Percentiles rank a stretch among this genome's conserved stretches.
Conservation (phyloP, 2,113 vertebrate species). For the Podarcis cretensis region DNA sequence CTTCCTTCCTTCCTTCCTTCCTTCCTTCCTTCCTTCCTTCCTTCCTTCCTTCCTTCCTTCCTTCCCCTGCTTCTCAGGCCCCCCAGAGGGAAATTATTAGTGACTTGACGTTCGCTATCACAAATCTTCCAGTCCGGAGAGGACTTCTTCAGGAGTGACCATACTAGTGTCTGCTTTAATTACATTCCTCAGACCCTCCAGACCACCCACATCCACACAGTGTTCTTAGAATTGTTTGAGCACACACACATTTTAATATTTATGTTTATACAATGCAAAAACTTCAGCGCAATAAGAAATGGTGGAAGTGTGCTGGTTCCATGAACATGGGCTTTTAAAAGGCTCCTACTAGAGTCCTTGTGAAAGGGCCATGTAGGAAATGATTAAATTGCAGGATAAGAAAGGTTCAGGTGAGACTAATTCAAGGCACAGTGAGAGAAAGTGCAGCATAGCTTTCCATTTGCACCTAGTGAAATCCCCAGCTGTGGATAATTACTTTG, state of each 20-base stretch:
- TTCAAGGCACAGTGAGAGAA: neutral
- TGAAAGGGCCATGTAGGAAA: conserved; percentile 42
- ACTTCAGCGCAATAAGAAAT: neutral
- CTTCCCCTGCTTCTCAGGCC: too few relatives aligned
- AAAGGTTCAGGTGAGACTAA: conserved; percentile 57
- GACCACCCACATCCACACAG: neutral
- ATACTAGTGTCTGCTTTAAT: neutral
- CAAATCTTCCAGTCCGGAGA: too few relatives aligned
- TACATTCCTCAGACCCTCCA: too few relatives aligned
- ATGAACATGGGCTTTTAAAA: conserved; percentile 46
- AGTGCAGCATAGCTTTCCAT: neutral
- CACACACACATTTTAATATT: neutral
- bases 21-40: too few relatives aligned
- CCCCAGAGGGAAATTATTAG: too few relatives aligned
- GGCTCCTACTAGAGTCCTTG: conserved; percentile 2
- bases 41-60: too few relatives aligned
- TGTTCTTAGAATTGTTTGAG: neutral
- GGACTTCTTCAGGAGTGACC: too few relatives aligned
- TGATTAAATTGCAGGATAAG: conserved; percentile 30
- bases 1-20: too few relatives aligned
- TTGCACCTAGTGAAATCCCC: conserved; percentile 53
- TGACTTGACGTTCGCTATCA: too few relatives aligned
- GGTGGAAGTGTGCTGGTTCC: conserved; percentile 34
- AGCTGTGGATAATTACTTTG: conserved; percentile 52
- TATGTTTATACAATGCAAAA: neutral